Base-by-base conservation (phyloP, 2,888 invertebrate species). In the Anorthoa munda region DNA sequence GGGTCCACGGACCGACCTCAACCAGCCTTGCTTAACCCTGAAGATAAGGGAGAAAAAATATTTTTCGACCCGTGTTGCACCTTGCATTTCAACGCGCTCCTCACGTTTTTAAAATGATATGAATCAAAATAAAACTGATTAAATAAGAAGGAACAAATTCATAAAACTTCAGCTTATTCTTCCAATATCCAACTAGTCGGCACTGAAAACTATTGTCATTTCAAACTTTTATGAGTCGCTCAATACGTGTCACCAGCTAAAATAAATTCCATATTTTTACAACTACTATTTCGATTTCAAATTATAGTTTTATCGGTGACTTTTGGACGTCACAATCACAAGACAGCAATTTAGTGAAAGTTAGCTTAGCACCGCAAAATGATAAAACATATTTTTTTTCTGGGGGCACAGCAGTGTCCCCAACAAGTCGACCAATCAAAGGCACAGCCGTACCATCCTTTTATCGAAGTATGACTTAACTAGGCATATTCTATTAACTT, bases 251-350 rank as follows among this genome's bases (percentile, higher is more conserved):
- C 59, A 51, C 11, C 26, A 55, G 18, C 48, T 26, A 53, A 56
- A 67, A 83, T 68, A 58, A 51, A 83, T 50, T 79, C 48, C 13
- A 51, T 31, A 48, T 46, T 77, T 66, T 66, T 55, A 75, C 12
- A 58, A 51, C 56, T 23, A 9, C 31, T 39, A 68, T 74, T 80
- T 65, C 64, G 50, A 80, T 83, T 72, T 72, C 64, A 83, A 79
- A 83, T 65, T 64, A 65, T 74, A 67, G n/a, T 67, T 80, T 59
- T 67, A 67, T 72, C 64, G 80, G 51, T 58, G 64, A 58, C 74
- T 55, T 66, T 67, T 65, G 45, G 15, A 79, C 65, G 48, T 73
- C 58, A 56, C 45, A 66, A 65, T 73, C 58, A 56, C 45, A 66
- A 65, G 48, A 51, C 51, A 71, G 26, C 64, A 71, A 77, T 72